phyloP scores from a whole-genome alignment of 1,140 invertebrate genomes.

The Bacillus rossius region DNA sequence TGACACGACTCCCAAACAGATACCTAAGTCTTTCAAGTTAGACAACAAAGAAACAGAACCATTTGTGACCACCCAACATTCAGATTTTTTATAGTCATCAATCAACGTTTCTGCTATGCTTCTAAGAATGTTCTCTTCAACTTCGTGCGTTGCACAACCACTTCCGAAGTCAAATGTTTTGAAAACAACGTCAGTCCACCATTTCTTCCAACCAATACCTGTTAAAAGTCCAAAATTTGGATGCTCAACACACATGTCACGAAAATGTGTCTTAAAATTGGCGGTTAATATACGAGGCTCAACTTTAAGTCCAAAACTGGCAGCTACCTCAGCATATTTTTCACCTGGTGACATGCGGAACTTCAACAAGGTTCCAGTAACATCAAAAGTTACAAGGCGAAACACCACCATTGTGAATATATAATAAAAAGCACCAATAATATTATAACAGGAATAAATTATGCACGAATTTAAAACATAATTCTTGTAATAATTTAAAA shows the following conservation, averaged over 20 bases:
- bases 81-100: conserved; percentile 53
- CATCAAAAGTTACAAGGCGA: conserved; percentile 77
- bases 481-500: no score
- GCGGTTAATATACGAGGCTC: conserved; percentile 51
- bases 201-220: conserved; percentile 66
- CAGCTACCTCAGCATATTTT: conserved; percentile 64
- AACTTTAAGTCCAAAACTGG: conserved; percentile 57
- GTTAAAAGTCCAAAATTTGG: conserved; percentile 72
- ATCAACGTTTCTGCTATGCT: conserved; percentile 57
- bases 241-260: conserved; percentile 54
- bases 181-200: conserved; percentile 70
- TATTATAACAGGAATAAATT: no score
- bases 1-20: conserved; percentile 71
- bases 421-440: no score
- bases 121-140: conserved; percentile 41
- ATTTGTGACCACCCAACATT: conserved; percentile 63
- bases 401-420: conserved; percentile 24
- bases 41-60: conserved; percentile 57
- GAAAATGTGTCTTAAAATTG: conserved; percentile 59
- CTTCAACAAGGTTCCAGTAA: conserved; percentile 76
- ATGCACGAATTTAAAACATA: no score
- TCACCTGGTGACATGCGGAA: conserved; percentile 62
- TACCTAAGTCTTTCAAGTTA: conserved; percentile 43
- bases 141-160: conserved; percentile 9
- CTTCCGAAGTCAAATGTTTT: conserved; percentile 54